Evolutionary conservation across 2,888 invertebrate genomes (phyloP), one percentile per base, ranked within the genome.

Genomic region (Microdon myrmicae): DNA sequence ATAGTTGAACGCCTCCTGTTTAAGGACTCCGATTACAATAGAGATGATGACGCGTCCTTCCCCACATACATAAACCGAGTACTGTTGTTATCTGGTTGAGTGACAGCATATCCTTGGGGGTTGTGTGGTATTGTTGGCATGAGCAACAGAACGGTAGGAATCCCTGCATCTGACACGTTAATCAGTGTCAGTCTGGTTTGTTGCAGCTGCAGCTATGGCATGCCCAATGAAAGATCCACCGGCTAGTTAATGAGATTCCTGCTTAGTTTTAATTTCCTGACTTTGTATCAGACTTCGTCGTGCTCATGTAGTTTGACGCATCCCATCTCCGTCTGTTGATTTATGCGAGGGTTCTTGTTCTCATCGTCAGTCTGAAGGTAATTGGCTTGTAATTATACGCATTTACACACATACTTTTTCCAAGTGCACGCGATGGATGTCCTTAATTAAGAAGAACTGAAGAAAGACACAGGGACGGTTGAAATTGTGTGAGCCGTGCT

Each of bases 101-200:
- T 43, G 53, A 38, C 44, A 43, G 16, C 32, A 47, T 32, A 47
- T 53, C 56, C 49, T 64, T 51, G 61, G 41, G n/a, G 61, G 56
- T 48, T 55, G 48, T 41, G n/a, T n/a, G n/a, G 35, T 43, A 28
- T n/a, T n/a, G 35, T 13, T 14, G 9, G 10, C 22, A n/a, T n/a
- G 26, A n/a, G 3, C 17, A 17, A 13, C 34, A 19, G 44, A 44
- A 32, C 32, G 47, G 47, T 26, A 29, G 31, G 41, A 53, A 58
- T 53, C 64, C 58, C 58, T 64, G 64, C 34, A 53, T 44, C 66
- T 66, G 66, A 66, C 66, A 66, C 66, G 66, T 66, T 66, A 66
- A 66, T 66, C 66, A 66, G 66, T 59, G 58, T 66, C 66, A 53
- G 66, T 66, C 59, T 48, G 53, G 41, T 59, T 25, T 20, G 37